phyloP scores from a whole-genome alignment of 2,888 invertebrate genomes.

The Andrena bucephala region DNA sequence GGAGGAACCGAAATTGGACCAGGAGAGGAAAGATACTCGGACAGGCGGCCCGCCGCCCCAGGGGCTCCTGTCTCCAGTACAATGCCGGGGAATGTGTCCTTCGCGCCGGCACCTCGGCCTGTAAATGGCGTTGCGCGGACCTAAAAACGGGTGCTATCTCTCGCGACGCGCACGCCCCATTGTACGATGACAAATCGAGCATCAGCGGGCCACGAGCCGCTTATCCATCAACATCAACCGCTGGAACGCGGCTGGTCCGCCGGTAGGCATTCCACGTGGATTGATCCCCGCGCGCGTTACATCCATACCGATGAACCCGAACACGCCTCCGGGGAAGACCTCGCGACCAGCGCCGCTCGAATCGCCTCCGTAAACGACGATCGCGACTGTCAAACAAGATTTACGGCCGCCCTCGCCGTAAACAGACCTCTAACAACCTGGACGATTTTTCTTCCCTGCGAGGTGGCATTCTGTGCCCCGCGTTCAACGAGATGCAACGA shows the following conservation, averaged over 20 bases:
- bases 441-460: conserved; percentile 43
- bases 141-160: conserved; percentile 44
- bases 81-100: conserved; percentile 36
- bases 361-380: conserved; percentile 51
- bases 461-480: background rate
- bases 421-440: conserved; percentile 37
- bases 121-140: conserved; percentile 40
- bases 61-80: conserved; percentile 26
- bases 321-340: conserved; percentile 41
- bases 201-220: conserved; percentile 68
- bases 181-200: conserved; percentile 79
- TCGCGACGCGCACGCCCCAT: conserved; percentile 58
- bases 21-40: background rate
- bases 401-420: conserved; percentile 36
- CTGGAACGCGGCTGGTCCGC: conserved; percentile 47
- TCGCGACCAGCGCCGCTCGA: conserved; percentile 41
- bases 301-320: conserved; percentile 47
- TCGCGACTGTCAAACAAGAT: conserved; percentile 60
- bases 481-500: conserved; percentile 3
- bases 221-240: conserved; percentile 78
- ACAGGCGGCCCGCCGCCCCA: background rate
- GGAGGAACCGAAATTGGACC: conserved; percentile 8
- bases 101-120: conserved; percentile 19
- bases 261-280: conserved; percentile 53
- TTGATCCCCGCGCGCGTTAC: conserved; percentile 50